Evolutionary conservation across 2,113 vertebrate species (phyloP).

Genomic region (Guaruba guarouba): DNA sequence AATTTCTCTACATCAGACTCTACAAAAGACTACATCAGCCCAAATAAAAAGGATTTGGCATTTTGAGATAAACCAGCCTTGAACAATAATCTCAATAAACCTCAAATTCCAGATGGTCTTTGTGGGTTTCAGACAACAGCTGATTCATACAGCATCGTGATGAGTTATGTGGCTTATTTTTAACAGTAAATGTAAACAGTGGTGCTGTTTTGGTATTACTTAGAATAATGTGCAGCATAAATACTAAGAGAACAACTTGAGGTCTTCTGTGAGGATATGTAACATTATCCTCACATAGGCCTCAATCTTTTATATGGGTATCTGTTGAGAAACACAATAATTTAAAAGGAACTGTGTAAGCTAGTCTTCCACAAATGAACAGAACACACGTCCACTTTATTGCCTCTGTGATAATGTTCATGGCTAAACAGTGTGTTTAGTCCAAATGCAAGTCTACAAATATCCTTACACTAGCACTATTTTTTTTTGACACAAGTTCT

Average conservation of each 20-base stretch:
- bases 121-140: background rate
- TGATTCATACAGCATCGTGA: background rate
- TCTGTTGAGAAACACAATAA: background rate
- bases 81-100: conserved; percentile 22
- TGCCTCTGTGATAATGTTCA: background rate
- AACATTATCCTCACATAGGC: background rate
- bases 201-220: background rate
- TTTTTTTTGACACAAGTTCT: conserved; percentile 1
- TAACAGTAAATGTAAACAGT: background rate
- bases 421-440: background rate
- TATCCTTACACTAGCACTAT: background rate
- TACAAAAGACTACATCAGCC: background rate
- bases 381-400: background rate
- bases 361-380: background rate
- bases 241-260: background rate
- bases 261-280: background rate
- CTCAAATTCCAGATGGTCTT: conserved; percentile 5
- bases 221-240: background rate
- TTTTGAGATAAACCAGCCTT: conserved; percentile 10
- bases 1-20: background rate
- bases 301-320: background rate
- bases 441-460: background rate
- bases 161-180: background rate
- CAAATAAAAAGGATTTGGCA: background rate
- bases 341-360: background rate